Conservation (phyloP, 2,888 invertebrate species). For the Sialis lutaria region DNA sequence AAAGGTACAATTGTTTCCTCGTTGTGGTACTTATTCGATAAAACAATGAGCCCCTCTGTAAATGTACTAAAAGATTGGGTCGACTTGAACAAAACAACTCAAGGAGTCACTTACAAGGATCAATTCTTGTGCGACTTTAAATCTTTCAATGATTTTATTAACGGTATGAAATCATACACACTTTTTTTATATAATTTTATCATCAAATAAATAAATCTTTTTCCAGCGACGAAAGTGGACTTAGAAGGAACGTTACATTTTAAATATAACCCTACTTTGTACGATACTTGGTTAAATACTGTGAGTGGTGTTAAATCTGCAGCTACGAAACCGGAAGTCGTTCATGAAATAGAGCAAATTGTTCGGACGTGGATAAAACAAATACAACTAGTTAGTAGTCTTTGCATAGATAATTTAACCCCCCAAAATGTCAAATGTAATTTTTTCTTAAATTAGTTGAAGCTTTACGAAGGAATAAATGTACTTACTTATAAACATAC, state of each 20-base stretch:
- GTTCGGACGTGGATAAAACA: slow-evolving; percentile 52
- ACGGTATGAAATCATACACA: slow-evolving; percentile 22
- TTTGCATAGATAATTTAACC: too few species aligned
- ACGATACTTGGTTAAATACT: slow-evolving; percentile 37
- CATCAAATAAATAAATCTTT: slow-evolving; percentile 15
- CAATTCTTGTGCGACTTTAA: slow-evolving; percentile 38
- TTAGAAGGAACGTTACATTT: slow-evolving; percentile 44
- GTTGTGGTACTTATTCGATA: slow-evolving; percentile 18
- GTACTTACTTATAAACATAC: too few species aligned
- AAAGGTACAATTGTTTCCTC: slow-evolving; percentile 19
- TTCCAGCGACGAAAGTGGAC: slow-evolving; percentile 43
- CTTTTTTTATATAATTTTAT: not conserved
- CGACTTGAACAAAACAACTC: slow-evolving; percentile 27
- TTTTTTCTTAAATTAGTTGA: too few species aligned
- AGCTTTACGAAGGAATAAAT: too few species aligned
- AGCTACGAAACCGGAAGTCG: slow-evolving; percentile 38
- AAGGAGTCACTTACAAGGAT: slow-evolving; percentile 27
- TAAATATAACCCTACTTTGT: slow-evolving; percentile 35
- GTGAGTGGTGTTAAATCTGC: slow-evolving; percentile 38
- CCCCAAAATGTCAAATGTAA: too few species aligned
- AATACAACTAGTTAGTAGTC: slow-evolving; percentile 43
- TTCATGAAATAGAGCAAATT: slow-evolving; percentile 41
- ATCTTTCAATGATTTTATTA: slow-evolving; percentile 34
- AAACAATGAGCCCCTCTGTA: slow-evolving; percentile 10
- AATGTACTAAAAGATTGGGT: slow-evolving; percentile 28